These are phyloP conservation scores for Dermolepida albohirtum DNA, from an alignment of 2,888 invertebrate genomes.

Conservation along the genomic window DNA sequence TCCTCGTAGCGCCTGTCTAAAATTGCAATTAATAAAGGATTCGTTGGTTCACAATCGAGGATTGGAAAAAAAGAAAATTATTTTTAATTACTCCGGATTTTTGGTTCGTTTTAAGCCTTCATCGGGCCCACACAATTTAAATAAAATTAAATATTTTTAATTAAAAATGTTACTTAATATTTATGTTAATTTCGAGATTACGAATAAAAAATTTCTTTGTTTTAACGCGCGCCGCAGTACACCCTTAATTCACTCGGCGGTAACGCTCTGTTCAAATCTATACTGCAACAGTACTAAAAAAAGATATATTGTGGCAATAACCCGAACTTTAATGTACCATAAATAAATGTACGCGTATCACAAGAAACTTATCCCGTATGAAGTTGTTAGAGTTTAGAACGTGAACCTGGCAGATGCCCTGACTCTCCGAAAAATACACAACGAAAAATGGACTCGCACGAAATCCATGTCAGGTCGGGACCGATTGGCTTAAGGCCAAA, in stretches of 20 bases:
- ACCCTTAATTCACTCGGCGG: conserved; percentile 3
- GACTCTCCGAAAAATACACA: conserved; percentile 6
- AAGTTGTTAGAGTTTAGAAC: conserved; percentile 14
- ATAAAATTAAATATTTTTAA: too few species aligned
- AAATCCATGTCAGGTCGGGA: conserved; percentile 32
- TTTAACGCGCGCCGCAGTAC: neutral
- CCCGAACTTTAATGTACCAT: conserved; percentile 24
- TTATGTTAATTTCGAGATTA: too few species aligned
- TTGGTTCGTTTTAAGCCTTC: too few species aligned
- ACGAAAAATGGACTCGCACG: conserved; percentile 14
- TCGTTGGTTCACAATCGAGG: too few species aligned
- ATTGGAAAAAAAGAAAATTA: too few species aligned
- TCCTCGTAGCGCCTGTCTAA: too few species aligned
- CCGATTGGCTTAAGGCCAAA: conserved; percentile 28
- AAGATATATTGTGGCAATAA: conserved; percentile 33
- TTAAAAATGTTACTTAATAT: too few species aligned
- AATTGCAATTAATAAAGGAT: too few species aligned
- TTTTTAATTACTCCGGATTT: too few species aligned
- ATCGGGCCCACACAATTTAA: too few species aligned
- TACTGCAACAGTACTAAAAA: conserved; percentile 20
- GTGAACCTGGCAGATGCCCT: conserved; percentile 25
- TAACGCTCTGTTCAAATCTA: conserved; percentile 11
- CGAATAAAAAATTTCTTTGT: too few species aligned
- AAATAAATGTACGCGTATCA: conserved; percentile 28
- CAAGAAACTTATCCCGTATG: conserved; percentile 7